Base-by-base conservation (phyloP, 2,797 vertebrate genomes). In the Gouania willdenowi region DNA sequence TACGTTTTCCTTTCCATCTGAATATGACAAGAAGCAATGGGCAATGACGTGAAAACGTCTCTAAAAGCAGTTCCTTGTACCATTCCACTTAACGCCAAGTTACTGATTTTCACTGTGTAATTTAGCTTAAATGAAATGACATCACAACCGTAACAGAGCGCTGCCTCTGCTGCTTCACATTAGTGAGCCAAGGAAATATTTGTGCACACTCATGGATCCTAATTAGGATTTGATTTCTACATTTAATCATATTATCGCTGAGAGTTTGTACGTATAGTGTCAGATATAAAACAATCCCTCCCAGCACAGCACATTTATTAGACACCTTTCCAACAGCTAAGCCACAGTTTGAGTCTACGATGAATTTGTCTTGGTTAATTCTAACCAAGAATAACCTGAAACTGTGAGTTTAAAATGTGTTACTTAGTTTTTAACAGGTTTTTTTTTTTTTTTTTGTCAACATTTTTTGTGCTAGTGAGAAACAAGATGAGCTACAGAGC, bases 401-500 rank as follows among this genome's bases (percentile, higher is more conserved):
- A n/a, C n/a, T n/a, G n/a, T n/a, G n/a, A n/a, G n/a, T n/a, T n/a
- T n/a, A n/a, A n/a, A n/a, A n/a, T n/a, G n/a, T n/a, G n/a, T n/a
- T n/a, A n/a, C n/a, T n/a, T n/a, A n/a, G n/a, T 13, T 14, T 8
- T 3, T 12, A 16, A 4, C 33, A 10, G 27, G 13, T 32, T 51
- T 34, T 22, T 5, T 19, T 48, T 2, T 35, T 41, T 36, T 2
- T n/a, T 16, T 16, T 2, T 11, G 39, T 10, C 10, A 10, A 10
- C 34, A 21, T 26, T 43, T 11, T 11, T 8, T 8, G 29, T 18
- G 26, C 48, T 66, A 99, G 97, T 99, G 67, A 92, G 84, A 69
- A 93, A 99, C 79, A 99, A 99, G 88, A 97, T 99, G 85, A 88
- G 79, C 41, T 98, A 97, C 43, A 85, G 97, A 84, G 94, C 95